Evolutionary conservation across 2,888 invertebrate genomes (phyloP).

Genomic region (Polydrusus tereticollis): DNA sequence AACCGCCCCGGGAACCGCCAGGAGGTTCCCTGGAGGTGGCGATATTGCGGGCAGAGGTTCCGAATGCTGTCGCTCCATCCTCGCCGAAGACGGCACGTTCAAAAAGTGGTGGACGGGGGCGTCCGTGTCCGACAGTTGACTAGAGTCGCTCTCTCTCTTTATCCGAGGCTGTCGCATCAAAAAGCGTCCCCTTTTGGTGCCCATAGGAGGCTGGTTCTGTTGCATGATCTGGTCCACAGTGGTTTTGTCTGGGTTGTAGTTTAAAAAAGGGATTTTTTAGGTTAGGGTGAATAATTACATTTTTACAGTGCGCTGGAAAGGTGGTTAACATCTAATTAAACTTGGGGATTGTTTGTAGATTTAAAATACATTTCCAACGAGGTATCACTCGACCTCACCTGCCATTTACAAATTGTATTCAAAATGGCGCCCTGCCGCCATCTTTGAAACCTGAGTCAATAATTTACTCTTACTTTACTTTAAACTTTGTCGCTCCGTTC

Average conservation of each 20-base stretch:
- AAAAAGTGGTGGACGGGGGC: conserved; percentile 64
- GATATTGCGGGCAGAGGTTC: conserved; percentile 72
- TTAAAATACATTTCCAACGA: no score
- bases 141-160: conserved; percentile 74
- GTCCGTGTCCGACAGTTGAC: conserved; percentile 66
- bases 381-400: no score
- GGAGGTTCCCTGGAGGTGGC: conserved; percentile 69
- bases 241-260: conserved; percentile 31
- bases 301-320: no score
- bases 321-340: no score
- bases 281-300: no score
- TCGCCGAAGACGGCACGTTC: conserved; percentile 69
- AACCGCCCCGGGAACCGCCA: conserved; percentile 72
- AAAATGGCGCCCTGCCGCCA: no score
- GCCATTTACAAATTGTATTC: no score
- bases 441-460: no score
- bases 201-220: conserved; percentile 65
- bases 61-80: conserved; percentile 72
- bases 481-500: no score
- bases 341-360: no score
- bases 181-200: conserved; percentile 74
- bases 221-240: conserved; percentile 49
- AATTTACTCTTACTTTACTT: no score
- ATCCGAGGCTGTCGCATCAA: conserved; percentile 77
- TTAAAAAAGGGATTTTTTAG: neutral